Base-by-base conservation (phyloP, 2,797 vertebrate genomes). In the Distichodus sexfasciatus region DNA sequence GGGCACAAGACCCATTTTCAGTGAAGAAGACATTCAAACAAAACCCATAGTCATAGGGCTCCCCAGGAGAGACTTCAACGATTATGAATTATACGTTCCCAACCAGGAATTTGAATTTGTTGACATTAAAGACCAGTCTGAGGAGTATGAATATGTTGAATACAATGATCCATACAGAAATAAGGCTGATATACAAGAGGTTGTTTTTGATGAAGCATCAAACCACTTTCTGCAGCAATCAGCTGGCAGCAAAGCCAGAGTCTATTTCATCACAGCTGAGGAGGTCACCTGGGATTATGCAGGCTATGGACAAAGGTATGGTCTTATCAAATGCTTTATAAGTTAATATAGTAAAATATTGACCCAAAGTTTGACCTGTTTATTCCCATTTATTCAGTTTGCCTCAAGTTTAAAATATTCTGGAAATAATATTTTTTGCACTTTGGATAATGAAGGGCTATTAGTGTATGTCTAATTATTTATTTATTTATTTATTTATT, bases 221-320 rank as follows among this genome's bases (percentile, higher is more conserved):
- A 90, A 91, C 11, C 87, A 90, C 75, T 90, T 93, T 67, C 76
- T 96, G 43, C 90, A n/a, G n/a, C n/a, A 93, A 40, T 84, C 86
- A 60, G 72, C 77, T 17, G 89, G 78, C 6, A 85, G 89, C 4
- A 92, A 93, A 1, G 76, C 81, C 51, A 95, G 83, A 71, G 87
- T 77, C 2, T 99, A 98, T 61, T 98, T 92, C 68, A 95, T 99
- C 23, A 89, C 96, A 40, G 95, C 94, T 57, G 86, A 94, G 76
- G 97, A 98, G 76, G 85, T 94, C 62, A 84, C 85, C 61, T 99
- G 97, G 97, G 94, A 93, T 88, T 99, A 98, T 15, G 81, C 75
- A 33, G 90, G 93, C 76, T 90, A 90, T 12, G 93, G 92, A 59
- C 85, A 84, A 23, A 89, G 71, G 91, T 92, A 83, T 21, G 46